Percentiles rank a stretch among this genome's conserved stretches.
Conservation (phyloP, 2,797 vertebrate genomes). For the Heterohyrax brucei region DNA sequence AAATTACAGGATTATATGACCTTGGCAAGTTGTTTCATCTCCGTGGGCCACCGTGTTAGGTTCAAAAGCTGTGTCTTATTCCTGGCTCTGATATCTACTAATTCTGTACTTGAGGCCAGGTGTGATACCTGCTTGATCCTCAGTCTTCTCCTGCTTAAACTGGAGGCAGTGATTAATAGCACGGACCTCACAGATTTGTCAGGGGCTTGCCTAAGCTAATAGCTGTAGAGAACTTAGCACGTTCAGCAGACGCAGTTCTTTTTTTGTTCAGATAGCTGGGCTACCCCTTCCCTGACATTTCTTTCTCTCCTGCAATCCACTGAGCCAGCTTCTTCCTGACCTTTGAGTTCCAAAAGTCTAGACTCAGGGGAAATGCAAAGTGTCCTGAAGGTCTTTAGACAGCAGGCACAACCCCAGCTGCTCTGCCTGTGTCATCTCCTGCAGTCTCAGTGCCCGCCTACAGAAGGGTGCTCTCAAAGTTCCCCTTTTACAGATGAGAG, state of each 20-base stretch:
- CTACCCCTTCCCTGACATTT: not conserved
- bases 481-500: not conserved
- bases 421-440: not conserved
- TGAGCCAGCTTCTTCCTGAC: not conserved
- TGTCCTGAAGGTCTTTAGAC: not conserved
- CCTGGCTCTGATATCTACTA: not conserved
- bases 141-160: not conserved
- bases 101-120: not conserved
- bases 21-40: not conserved
- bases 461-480: not conserved
- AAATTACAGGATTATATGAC: not conserved
- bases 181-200: not conserved
- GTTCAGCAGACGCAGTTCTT: not conserved
- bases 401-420: not conserved
- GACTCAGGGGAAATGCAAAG: not conserved
- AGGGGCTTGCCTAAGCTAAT: not conserved
- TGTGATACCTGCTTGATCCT: not conserved
- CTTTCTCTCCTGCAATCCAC: not conserved
- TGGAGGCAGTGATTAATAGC: not conserved
- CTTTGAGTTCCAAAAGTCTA: not conserved
- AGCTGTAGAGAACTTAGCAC: too few species aligned
- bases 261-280: not conserved
- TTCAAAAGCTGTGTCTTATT: not conserved
- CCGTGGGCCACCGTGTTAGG: not conserved
- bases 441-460: not conserved